Base-by-base conservation (phyloP, 2,113 vertebrate genomes). In the Monopterus albus region DNA sequence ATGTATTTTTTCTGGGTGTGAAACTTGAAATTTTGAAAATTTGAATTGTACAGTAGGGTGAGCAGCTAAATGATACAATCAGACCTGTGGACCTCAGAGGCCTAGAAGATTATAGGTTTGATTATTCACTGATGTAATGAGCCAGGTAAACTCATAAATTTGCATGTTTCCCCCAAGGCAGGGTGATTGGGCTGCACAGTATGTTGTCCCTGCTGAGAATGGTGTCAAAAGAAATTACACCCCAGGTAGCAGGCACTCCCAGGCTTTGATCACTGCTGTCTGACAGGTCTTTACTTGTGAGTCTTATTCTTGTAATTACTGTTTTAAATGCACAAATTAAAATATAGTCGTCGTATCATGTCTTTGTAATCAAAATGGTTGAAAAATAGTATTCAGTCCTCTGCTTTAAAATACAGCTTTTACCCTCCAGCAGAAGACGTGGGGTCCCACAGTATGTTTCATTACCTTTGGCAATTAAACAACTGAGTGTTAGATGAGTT, bases 151-250 rank as follows among this genome's bases (percentile, higher is more conserved):
- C 74, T 80, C 42, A 64, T 87, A 87, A 68, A 86, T 89, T 91
- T 87, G 35, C 73, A 33, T 47, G 62, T 68, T 47, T 38, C 75
- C 60, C 81, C 84, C 45, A 42, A 80, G 85, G 87, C 86, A 58
- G 38, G 52, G 58, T 79, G 74, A 75, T 20, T 59, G 61, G 70
- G 66, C 69, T 73, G 58, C 65, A 49, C 26, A 33, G 50, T 72
- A 57, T 72, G 79, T 80, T 82, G 76, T 74, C 70, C 60, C 47
- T 52, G 60, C 63, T 65, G 43, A 86, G 72, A 73, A 81, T 86
- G 69, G 80, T 87, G 81, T 88, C 91, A 86, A 90, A 87, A 79
- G 80, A 87, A 90, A 90, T 89, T 79, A 88, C 82, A 89, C 84
- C 83, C 82, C 66, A 75, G 73, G 70, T 85, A 72, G 65, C 82